Evolutionary conservation across 2,888 invertebrate species (phyloP), one percentile per base, ranked within the genome.

Genomic region (Panopea generosa): DNA sequence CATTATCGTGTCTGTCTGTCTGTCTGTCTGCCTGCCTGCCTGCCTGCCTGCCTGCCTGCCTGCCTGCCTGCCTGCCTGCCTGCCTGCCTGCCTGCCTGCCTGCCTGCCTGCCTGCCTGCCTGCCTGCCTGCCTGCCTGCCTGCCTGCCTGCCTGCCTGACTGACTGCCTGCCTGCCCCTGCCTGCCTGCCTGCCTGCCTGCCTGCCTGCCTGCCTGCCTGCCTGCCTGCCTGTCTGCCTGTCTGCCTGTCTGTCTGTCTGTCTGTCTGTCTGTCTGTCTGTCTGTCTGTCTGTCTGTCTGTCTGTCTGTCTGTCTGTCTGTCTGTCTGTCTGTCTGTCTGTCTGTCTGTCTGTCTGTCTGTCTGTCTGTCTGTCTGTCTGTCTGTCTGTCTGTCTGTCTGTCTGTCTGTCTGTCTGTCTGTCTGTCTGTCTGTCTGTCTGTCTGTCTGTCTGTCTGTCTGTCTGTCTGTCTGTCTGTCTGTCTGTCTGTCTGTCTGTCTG

Each of bases 11-110:
- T n/a, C n/a, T n/a, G n/a, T n/a, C n/a, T n/a, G n/a, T n/a, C n/a
- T n/a, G n/a, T n/a, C n/a, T n/a, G n/a, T n/a, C n/a, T n/a, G n/a
- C n/a, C n/a, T n/a, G n/a, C n/a, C 40, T 40, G 40, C 40, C 40
- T 40, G 40, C 40, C 40, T 40, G 40, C 40, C 40, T 40, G 40
- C 40, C 40, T 40, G 40, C 40, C 40, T 40, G 40, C 40, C 40
- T 40, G 40, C 40, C 40, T 40, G 40, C 40, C 40, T 40, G 40
- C 40, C 40, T 40, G 40, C 40, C 40, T 40, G 40, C 40, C 40
- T 40, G 40, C 40, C 40, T 40, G 40, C 40, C 40, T 40, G 40
- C 40, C 40, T 40, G 40, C 40, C 40, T 40, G 40, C 40, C 40
- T 40, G 40, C 40, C 40, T 40, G 40, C 40, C 40, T 40, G 40